Base-by-base conservation (phyloP, 1,140 invertebrate species). In the Gryllus bimaculatus region DNA sequence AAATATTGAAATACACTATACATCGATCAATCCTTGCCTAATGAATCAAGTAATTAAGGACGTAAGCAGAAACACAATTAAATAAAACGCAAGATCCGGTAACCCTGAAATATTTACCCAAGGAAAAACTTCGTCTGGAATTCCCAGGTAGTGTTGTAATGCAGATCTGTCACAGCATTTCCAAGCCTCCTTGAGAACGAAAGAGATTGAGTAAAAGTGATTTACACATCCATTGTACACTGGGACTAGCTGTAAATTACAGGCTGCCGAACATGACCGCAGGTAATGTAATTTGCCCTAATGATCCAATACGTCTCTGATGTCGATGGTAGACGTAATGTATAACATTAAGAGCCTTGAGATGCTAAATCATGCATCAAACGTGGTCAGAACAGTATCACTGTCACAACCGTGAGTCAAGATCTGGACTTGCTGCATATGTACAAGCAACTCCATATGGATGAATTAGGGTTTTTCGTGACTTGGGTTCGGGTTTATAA, bases 181-280 rank as follows among this genome's bases (percentile, higher is more conserved):
- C 54, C 18, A 66, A 66, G 18, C 54, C 54, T 66, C 54, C 54
- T 66, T 66, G 54, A 66, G 54, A 13, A 66, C 10, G 54, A 66
- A 66, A 18, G 54, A 66, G 54, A 66, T 66, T 66, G 54, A 66
- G 54, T 66, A 66, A 66, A 66, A 66, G 54, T 66, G 54, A 66
- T 66, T 66, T 66, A 66, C 54, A 66, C 54, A 18, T 66, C 54
- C 54, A 66, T 66, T 66, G 54, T 66, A 66, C 54, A 66, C 54
- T 7, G 10, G 54, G 18, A 18, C 18, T 66, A 66, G 54, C 54
- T 18, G 54, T 66, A 66, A 66, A 66, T 66, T 66, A 18, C 54
- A 66, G 54, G 54, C 54, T 66, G 10, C 54, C 18, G 10, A 66
- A 66, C 54, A 66, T 66, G 54, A 18, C 54, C 54, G 54, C 54